Conservation (phyloP, 2,888 invertebrate genomes). For the Stegophylla sp. region DNA sequence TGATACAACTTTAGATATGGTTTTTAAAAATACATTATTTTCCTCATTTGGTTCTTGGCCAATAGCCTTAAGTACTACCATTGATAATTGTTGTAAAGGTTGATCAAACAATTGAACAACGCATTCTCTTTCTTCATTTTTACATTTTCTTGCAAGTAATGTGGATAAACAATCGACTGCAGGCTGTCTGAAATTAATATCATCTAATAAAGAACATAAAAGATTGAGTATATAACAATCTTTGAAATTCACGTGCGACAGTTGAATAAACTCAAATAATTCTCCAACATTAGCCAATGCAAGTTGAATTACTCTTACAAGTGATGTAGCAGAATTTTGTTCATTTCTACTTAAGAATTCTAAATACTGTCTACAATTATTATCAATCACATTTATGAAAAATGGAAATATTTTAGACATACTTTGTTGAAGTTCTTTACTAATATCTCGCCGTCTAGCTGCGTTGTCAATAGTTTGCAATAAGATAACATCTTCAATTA, state of each 20-base stretch:
- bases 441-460: constrained; percentile 87
- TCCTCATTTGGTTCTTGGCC: constrained; percentile 48
- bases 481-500: constrained; percentile 92
- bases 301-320: constrained; percentile 35
- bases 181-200: constrained; percentile 51
- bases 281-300: constrained; percentile 50
- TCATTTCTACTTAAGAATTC: constrained; percentile 49
- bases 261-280: constrained; percentile 53
- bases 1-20: constrained; percentile 53
- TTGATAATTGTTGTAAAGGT: constrained; percentile 46
- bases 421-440: constrained; percentile 84
- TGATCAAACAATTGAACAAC: constrained; percentile 45
- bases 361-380: constrained; percentile 69
- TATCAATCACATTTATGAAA: constrained; percentile 80
- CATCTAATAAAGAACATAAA: constrained; percentile 46
- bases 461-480: constrained; percentile 88
- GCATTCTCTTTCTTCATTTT: constrained; percentile 53
- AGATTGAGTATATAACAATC: constrained; percentile 52
- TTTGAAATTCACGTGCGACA: constrained; percentile 45
- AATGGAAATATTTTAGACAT: constrained; percentile 89
- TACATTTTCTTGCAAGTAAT: constrained; percentile 50
- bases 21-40: constrained; percentile 56
- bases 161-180: constrained; percentile 42
- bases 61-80: constrained; percentile 42
- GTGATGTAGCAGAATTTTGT: constrained; percentile 30